Evolutionary conservation across 2,797 vertebrate genomes (phyloP).

Genomic region (Alosa sapidissima): DNA sequence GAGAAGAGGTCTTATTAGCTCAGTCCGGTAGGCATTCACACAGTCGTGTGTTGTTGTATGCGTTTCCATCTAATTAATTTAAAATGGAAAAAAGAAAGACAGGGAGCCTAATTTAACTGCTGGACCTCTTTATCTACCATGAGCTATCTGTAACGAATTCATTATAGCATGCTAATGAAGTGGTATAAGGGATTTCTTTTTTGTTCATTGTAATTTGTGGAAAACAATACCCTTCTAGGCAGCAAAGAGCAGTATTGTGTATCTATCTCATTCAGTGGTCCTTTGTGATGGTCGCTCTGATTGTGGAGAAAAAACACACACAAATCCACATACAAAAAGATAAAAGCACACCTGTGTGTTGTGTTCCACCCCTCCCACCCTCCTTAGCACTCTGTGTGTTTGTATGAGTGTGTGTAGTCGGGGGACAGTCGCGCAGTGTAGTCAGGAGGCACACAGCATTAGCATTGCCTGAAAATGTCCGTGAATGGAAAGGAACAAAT

Average conservation of each 20-base stretch:
- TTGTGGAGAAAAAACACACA: not conserved
- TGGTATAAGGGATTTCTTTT: slow-evolving; percentile 34
- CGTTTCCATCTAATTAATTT: slow-evolving; percentile 3
- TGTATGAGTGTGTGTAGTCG: not conserved
- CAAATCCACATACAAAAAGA: slow-evolving; percentile 23
- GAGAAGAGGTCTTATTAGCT: not conserved
- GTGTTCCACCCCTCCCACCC: not conserved
- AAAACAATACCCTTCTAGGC: slow-evolving; percentile 39
- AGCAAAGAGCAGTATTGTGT: slow-evolving; percentile 29
- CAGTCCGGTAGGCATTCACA: not conserved
- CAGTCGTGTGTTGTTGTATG: not conserved
- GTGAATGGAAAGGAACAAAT: slow-evolving; percentile 14
- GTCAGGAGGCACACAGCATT: not conserved
- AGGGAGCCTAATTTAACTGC: not conserved
- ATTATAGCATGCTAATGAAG: slow-evolving; percentile 44
- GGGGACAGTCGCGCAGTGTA: not conserved
- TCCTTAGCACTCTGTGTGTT: not conserved
- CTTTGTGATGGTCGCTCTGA: slow-evolving; percentile 8
- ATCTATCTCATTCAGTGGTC: slow-evolving; percentile 51
- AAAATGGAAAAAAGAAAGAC: not conserved
- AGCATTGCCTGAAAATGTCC: not conserved
- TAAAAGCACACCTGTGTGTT: slow-evolving; percentile 10
- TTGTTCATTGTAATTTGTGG: slow-evolving; percentile 38
- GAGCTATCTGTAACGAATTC: slow-evolving; percentile 35
- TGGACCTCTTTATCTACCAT: slow-evolving; percentile 42